Base-by-base conservation (phyloP, 2,797 vertebrate species). In the Pampus argenteus region DNA sequence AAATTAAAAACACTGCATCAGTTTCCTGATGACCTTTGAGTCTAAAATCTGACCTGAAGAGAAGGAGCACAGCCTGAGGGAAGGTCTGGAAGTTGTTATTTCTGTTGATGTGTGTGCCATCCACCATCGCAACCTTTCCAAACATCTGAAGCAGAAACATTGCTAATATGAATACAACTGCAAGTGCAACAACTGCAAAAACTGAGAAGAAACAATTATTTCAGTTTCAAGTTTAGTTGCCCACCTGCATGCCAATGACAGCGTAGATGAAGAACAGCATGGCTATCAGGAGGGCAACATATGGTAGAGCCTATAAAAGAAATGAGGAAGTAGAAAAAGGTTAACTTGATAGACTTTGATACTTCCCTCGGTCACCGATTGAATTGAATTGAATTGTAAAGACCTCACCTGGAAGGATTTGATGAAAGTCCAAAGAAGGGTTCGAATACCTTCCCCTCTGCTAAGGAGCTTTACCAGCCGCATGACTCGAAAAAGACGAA, bases 11-110 rank as follows among this genome's bases (percentile, higher is more conserved):
- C 22, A 48, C 34, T 0, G 4, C 17, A 10, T 40, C 9, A 5
- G 28, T 36, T 48, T 17, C 40, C 17, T 18, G 6, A 20, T 9
- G 14, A 18, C 23, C 47, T 11, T 29, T 47, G 42, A 42, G 36
- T 23, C 18, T 2, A 17, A 55, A 38, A 47, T 9, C 42, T 73
- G 63, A 99, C 98, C 98, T 97, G 91, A 99, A 99, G 40, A 99
- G 96, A 55, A 99, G 96, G 0, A 99, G 94, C 48, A 99, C 98
- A 0, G 98, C 97, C 90, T 99, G 98, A 2, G 95, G 96, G 75
- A 99, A 99, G 2, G 98, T 99, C 92, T 99, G 98, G 92, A 99
- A 99, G 92, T 99, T 99, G 93, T 99, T 99, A 94, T 99, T 99
- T 84, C 98, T 95, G 90, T 99, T 99, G 90, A 99, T 99, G 79